Base-by-base conservation (phyloP, 1,140 invertebrate species). In the Ruditapes philippinarum region DNA sequence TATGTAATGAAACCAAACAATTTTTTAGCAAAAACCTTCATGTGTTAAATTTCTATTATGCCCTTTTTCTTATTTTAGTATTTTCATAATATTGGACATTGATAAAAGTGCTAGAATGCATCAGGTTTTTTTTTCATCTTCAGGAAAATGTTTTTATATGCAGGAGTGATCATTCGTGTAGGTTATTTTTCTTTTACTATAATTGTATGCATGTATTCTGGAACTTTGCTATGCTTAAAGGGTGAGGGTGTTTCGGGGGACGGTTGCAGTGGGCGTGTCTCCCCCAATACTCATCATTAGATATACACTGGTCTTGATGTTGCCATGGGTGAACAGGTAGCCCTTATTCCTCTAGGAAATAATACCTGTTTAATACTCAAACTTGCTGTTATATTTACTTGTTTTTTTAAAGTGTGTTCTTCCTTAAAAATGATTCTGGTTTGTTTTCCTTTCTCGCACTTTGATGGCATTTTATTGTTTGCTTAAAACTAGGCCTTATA, bases 301-400 rank as follows among this genome's bases (percentile, higher is more conserved):
- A 25, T 83, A 31, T 89, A 42, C 68, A 73, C 80, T 57, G 87
- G 87, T 54, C 78, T 89, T 11, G 70, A 74, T 36, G 40, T 89
- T 17, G 19, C 22, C 11, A 79, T 31, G 28, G 79, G 60, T n/a
- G n/a, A 33, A 11, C 42, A 89, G 87, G 87, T 89, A 89, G 49
- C 45, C 42, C 14, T n/a, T n/a, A 49, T n/a, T 74, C n/a, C n/a
- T n/a, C 40, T 11, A 14, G 19, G 62, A 40, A n/a, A 31, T 70
- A 38, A 19, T 40, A 40, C 36, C 65, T 38, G 65, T 70, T 31
- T 70, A 70, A 38, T 14, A 28, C 65, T 70, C 33, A 19, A 31
- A 5, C 60, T 31, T 7, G 31, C 60, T 65, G 25, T 65, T 65
- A n/a, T n/a, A n/a, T n/a, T n/a, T n/a, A n/a, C n/a, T 19, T 19